These are phyloP conservation scores for Drosophila orosa DNA, from an alignment of 1,140 invertebrate genomes.

Conservation along the genomic window DNA sequence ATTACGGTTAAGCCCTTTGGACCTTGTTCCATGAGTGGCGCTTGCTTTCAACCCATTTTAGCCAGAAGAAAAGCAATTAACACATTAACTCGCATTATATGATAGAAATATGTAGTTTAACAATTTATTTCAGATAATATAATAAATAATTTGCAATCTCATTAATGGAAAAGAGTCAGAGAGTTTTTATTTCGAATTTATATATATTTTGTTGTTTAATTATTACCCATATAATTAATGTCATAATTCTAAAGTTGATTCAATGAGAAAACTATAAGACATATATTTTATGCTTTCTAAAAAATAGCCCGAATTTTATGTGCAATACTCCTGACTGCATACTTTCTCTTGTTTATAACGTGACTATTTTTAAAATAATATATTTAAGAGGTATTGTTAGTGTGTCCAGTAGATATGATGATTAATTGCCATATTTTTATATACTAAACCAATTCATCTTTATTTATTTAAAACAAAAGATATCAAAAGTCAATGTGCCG, in stretches of 20 bases:
- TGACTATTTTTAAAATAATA: not conserved
- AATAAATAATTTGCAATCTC: too few relatives aligned
- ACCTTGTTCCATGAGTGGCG: slow-evolving; percentile 21
- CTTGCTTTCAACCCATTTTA: not conserved
- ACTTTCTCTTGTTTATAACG: not conserved
- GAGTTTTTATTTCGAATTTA: too few relatives aligned
- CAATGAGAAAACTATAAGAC: not conserved
- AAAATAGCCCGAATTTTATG: not conserved
- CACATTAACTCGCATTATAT: not conserved
- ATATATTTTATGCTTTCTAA: not conserved
- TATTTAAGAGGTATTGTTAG: not conserved
- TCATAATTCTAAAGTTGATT: accelerated
- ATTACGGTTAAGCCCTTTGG: slow-evolving; percentile 34
- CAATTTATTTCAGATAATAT: too few relatives aligned
- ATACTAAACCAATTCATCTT: not conserved
- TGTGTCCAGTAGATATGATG: not conserved
- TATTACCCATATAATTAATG: not conserved
- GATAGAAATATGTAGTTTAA: not conserved
- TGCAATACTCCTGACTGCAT: not conserved
- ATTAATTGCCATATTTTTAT: not conserved
- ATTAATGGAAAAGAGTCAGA: too few relatives aligned
- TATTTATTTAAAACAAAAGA: not conserved
- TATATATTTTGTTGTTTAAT: too few relatives aligned
- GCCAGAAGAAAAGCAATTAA: slow-evolving; percentile 8
- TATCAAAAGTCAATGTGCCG: slow-evolving; percentile 36